Evolutionary conservation across 1,140 invertebrate genomes (phyloP).

Genomic region (Semibalanus balanoides): DNA sequence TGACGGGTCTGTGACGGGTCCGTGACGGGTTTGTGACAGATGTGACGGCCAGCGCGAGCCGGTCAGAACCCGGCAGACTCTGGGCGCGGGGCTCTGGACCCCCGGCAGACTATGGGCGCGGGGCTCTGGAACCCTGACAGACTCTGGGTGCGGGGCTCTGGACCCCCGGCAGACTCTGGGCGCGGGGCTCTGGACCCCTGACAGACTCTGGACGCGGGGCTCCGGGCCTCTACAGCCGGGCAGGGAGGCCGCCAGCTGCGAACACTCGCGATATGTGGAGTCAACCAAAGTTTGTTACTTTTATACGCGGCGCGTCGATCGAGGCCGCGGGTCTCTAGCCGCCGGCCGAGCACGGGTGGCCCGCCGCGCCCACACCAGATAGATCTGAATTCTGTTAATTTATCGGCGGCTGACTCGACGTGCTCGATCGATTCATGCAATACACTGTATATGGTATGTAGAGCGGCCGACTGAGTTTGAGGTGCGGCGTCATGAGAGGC

Average conservation of each 20-base stretch:
- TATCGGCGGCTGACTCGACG: background rate
- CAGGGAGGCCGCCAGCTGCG: background rate
- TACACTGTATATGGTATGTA: background rate
- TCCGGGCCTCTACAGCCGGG: too few relatives aligned
- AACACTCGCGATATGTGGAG: background rate
- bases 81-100: too few relatives aligned
- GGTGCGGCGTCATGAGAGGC: too few relatives aligned
- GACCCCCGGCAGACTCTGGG: too few relatives aligned
- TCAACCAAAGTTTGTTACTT: conserved; percentile 1
- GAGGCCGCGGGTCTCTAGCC: too few relatives aligned
- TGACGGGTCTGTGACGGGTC: background rate
- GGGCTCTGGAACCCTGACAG: background rate
- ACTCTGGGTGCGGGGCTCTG: too few relatives aligned
- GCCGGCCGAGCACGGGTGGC: too few relatives aligned
- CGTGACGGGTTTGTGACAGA: background rate
- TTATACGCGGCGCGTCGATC: background rate
- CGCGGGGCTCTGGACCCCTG: too few relatives aligned
- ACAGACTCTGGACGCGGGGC: background rate
- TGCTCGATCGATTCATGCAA: background rate
- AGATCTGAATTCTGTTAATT: background rate
- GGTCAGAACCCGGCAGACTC: too few relatives aligned
- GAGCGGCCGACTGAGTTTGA: too few relatives aligned
- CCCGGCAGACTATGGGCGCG: too few relatives aligned
- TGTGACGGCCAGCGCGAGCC: too few relatives aligned
- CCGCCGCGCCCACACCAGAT: background rate